Evolutionary conservation across 2,888 invertebrate species (phyloP), one percentile per base, ranked within the genome.

Genomic region (Hylaea fasciaria): DNA sequence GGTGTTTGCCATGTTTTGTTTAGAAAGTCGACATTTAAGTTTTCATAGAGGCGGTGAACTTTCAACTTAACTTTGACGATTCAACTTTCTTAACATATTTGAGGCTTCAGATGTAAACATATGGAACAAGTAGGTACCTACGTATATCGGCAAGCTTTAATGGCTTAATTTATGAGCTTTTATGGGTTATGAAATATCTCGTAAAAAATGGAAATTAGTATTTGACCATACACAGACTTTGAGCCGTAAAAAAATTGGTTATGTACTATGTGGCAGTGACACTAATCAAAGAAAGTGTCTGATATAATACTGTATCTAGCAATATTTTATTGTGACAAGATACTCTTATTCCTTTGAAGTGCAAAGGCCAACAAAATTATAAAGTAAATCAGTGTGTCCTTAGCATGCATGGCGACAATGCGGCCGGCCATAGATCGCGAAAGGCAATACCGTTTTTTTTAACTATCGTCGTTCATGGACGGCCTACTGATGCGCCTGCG

Each of bases 21-120:
- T 66, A 66, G 63, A 70, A 66, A 50, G 67, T 61, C 52, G 63
- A 64, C 71, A 70, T 69, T 63, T 71, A 64, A 60, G 62, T 64
- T 64, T 65, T 57, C 65, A 62, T 32, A 32, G 32, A 32, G 1
- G 10, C 32, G 12, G 1, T 48, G 54, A 60, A 54, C 60, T 57
- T 55, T 59, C 44, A 39, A 48, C 58, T 59, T 50, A 17, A 46
- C 17, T 39, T 48, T 43, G 44, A 3, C 37, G 44, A 3, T 44
- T n/a, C n/a, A 39, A 57, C 57, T 57, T 51, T 51, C 57, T 32
- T 51, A 11, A 14, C 44, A 28, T 41, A 16, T 39, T 43, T 43
- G 16, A 17, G 11, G 11, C 11, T 41, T 41, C 1, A 5, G 8
- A 16, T n/a, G n/a, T 0, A 12, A 39, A 39, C 22, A 22, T 22